Base-by-base conservation (phyloP, 2,888 invertebrate species). In the Bombylius major region DNA sequence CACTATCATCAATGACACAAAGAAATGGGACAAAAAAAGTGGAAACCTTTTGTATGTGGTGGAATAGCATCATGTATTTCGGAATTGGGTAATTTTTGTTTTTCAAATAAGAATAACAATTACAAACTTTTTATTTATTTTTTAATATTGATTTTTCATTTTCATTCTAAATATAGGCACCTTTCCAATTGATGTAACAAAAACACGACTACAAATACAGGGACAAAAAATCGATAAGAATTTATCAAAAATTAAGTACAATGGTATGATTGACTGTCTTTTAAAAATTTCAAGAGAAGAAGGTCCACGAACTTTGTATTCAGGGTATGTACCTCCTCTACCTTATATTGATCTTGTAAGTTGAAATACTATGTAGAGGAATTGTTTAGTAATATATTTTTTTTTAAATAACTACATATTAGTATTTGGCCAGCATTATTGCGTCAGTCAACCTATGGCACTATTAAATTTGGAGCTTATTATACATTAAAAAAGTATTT, bases 181-280 rank as follows among this genome's bases (percentile, higher is more conserved):
- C 47, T 96, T 95, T 77, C 95, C 95, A n/a, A 88, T 96, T 64
- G 96, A 96, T 73, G 91, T 93, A 39, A 89, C 94, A 32, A 96
- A 96, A 77, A 95, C 94, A 23, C 81, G 95, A 62, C 81, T 96
- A 32, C 95, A 96, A 78, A 82, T 96, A 67, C 96, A 96, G 75
- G 96, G 95, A 3, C 95, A 95, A 75, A 86, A 81, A 69, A 81
- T 87, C 59, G 89, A 89, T 71, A 78, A 82, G 63, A 82, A 81
- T 58, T 82, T 86, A 79, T 81, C 87, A 53, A 78, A 81, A 66
- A 75, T 90, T 34, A 84, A 84, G 62, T 96, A 96, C 71, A 82
- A 84, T 56, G 95, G 95, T 57, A 95, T 95, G 94, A 80, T 85
- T 53, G 93, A 96, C 81, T 94, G 93, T 65, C 82, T 94, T 58